A percentile compares a stretch with the other conserved stretches of the same genome.
Evolutionary conservation across 1,140 invertebrate genomes (phyloP).

Genomic region (Neoseiulus cucumeris): DNA sequence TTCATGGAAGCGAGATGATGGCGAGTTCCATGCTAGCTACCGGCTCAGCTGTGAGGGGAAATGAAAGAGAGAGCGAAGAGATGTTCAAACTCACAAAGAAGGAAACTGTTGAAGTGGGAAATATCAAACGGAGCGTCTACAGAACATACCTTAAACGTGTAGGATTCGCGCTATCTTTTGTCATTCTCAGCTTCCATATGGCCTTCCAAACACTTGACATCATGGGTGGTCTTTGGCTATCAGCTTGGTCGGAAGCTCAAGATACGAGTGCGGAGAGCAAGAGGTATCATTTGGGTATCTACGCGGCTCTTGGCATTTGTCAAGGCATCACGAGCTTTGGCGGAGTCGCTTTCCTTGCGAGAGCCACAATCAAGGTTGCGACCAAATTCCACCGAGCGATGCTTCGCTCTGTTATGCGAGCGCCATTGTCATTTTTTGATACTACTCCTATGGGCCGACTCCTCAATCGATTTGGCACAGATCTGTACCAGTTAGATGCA

Average conservation of each 20-base stretch:
- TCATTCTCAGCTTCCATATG: background rate
- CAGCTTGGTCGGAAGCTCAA: background rate
- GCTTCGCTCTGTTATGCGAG: slow-evolving; percentile 18
- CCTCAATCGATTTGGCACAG: slow-evolving; percentile 32
- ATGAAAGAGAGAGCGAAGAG: too few species aligned
- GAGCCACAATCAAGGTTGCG: slow-evolving; percentile 13
- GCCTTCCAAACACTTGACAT: slow-evolving; percentile 11
- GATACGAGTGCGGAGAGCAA: background rate
- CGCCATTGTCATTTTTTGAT: slow-evolving; percentile 24
- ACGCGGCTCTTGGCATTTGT: background rate
- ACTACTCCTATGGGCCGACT: slow-evolving; percentile 23
- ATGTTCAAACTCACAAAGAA: background rate
- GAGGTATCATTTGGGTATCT: slow-evolving; percentile 11
- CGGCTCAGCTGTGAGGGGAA: background rate
- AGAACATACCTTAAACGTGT: background rate
- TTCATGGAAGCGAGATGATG: background rate
- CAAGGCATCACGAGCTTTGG: slow-evolving; percentile 5
- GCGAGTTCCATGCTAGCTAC: background rate
- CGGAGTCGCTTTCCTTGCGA: background rate
- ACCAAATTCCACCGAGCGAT: slow-evolving; percentile 14
- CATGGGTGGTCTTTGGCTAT: slow-evolving; percentile 6
- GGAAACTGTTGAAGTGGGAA: slow-evolving; percentile 12
- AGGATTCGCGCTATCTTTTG: background rate
- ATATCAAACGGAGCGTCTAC: slow-evolving; percentile 6
- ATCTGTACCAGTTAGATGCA: slow-evolving; percentile 14